A percentile compares a stretch with the other conserved stretches of the same genome.
phyloP scores from a whole-genome alignment of 2,797 vertebrate genomes.

The Ciconia nigra region DNA sequence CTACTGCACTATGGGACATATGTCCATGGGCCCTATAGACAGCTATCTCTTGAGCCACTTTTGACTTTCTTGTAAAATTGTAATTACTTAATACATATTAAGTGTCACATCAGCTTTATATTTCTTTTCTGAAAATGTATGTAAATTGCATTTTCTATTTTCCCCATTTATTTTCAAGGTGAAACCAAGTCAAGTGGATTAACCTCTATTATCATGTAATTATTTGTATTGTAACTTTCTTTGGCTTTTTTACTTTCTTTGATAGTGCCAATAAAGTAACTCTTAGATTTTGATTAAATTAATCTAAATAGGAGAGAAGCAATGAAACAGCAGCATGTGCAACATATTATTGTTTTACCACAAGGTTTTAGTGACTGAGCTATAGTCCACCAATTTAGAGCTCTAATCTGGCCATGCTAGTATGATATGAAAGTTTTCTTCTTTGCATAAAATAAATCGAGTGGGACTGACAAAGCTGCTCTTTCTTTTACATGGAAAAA shows the following conservation, averaged over 20 bases:
- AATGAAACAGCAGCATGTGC: slow-evolving; percentile 41
- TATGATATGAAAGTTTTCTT: slow-evolving; percentile 23
- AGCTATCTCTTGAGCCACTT: not conserved
- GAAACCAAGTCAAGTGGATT: not conserved
- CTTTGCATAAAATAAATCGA: slow-evolving; percentile 42
- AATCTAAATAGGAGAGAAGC: slow-evolving; percentile 38
- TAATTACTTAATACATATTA: not conserved
- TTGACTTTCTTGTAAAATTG: not conserved
- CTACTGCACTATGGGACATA: not conserved
- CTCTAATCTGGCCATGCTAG: slow-evolving; percentile 11
- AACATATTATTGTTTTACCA: slow-evolving; percentile 29
- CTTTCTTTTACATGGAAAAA: slow-evolving; percentile 26
- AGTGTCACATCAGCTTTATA: not conserved
- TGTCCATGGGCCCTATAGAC: not conserved
- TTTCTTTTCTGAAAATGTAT: not conserved
- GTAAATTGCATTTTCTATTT: not conserved
- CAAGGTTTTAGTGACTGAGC: slow-evolving; percentile 37
- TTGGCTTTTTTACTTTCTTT: slow-evolving; percentile 29
- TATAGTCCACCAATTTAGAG: slow-evolving; percentile 55
- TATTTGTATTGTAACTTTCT: not conserved
- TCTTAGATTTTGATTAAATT: slow-evolving; percentile 60
- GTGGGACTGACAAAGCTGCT: not conserved
- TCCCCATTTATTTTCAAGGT: not conserved
- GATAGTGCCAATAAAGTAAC: slow-evolving; percentile 17
- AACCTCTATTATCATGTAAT: not conserved